Conservation (phyloP, 2,888 invertebrate genomes). For the Acleris cristana region DNA sequence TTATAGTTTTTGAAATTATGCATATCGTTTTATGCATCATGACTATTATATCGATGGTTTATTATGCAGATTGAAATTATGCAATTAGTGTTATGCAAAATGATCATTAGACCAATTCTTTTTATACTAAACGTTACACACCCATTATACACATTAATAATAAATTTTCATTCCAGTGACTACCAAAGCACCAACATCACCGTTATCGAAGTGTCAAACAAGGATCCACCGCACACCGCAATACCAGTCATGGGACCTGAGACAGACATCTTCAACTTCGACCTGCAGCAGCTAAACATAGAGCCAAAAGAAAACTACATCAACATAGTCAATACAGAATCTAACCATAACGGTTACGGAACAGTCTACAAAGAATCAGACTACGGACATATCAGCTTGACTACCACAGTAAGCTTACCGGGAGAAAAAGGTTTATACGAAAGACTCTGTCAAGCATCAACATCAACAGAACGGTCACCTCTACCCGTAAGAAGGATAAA, state of each 20-base stretch:
- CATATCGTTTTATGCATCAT: no score
- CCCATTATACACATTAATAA: no score
- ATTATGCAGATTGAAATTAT: no score
- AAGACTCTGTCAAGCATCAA: slow-evolving; percentile 70
- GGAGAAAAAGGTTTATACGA: slow-evolving; percentile 65
- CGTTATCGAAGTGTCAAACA: slow-evolving; percentile 85
- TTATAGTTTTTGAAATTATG: no score
- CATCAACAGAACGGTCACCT: slow-evolving; percentile 60
- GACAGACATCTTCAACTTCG: slow-evolving; percentile 67
- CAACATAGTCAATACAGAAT: slow-evolving; percentile 74
- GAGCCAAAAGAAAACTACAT: slow-evolving; percentile 56
- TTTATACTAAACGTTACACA: no score
- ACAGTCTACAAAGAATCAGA: slow-evolving; percentile 65
- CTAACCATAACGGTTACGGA: slow-evolving; percentile 63
- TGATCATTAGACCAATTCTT: no score
- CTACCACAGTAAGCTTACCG: slow-evolving; percentile 68
- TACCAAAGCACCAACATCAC: slow-evolving; percentile 77
- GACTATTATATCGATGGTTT: no score
- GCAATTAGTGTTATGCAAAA: no score
- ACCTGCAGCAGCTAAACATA: slow-evolving; percentile 56
- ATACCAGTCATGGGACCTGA: slow-evolving; percentile 69
- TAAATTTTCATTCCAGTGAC: slow-evolving; percentile 32
- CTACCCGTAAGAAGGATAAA: slow-evolving; percentile 57
- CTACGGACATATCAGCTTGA: slow-evolving; percentile 74
- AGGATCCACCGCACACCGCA: slow-evolving; percentile 72